Conservation (phyloP, 2,888 invertebrate genomes). For the Resseliella maxima region DNA sequence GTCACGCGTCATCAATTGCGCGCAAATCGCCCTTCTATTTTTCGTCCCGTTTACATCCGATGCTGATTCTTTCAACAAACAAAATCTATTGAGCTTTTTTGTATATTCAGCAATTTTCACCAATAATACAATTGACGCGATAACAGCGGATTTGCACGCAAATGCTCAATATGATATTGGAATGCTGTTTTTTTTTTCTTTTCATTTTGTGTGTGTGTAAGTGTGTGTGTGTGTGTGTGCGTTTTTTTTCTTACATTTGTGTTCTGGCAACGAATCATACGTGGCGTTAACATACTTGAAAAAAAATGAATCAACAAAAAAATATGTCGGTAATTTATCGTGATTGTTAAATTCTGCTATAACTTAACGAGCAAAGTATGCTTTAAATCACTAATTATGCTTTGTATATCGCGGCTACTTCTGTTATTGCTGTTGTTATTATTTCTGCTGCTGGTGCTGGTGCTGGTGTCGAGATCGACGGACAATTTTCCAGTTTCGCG, state of each 20-base stretch:
- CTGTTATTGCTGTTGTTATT: not conserved
- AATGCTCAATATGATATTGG: not conserved
- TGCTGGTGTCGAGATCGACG: too few species aligned
- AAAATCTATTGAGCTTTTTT: not conserved
- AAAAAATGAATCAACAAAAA: not conserved
- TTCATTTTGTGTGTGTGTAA: not conserved
- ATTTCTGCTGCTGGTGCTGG: not conserved
- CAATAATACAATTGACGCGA: not conserved
- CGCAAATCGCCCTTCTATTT: too few species aligned
- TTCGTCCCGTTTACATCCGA: too few species aligned
- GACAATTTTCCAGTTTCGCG: not conserved
- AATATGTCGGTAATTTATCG: not conserved
- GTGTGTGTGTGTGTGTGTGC: not conserved
- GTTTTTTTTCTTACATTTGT: too few species aligned
- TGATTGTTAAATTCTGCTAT: not conserved
- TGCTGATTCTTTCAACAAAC: not conserved
- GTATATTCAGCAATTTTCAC: not conserved
- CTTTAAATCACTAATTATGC: slow-evolving; percentile 22
- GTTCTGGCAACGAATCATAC: not conserved
- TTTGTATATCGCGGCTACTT: not conserved
- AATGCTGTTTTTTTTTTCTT: not conserved
- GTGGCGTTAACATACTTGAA: not conserved
- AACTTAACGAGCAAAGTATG: not conserved
- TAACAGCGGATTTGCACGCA: not conserved
- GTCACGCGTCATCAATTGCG: too few species aligned